Evolutionary conservation across 2,113 vertebrate species (phyloP), one percentile per base, ranked within the genome.

Genomic region (Carassius auratus): DNA sequence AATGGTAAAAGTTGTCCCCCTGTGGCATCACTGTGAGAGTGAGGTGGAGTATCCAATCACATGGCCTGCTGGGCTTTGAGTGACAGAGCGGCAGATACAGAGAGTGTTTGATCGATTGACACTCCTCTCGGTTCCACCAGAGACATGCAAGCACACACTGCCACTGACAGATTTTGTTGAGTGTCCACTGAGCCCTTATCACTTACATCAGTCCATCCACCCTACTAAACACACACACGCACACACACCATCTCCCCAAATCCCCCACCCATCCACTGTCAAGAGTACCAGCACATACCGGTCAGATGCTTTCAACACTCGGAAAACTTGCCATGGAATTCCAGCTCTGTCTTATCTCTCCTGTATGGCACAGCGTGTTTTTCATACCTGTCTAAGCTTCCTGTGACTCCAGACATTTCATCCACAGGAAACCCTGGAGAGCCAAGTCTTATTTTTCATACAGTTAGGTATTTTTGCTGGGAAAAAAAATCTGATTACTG

Each of bases 241-340:
- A 48, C 30, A 62, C 73, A 80, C 59, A 17, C 4, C 14, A 13
- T 33, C 59, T 50, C 45, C 30, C 23, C 45, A 81, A 69, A 66
- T 55, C n/a, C 33, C 36, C 33, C 17, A 74, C 64, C 76, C 36
- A 50, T 55, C 52, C 84, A 36, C 74, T 62, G 90, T 93, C 90
- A 90, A 91, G 86, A 92, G 89, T 89, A 90, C 92, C 93, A 92
- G 94, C 93, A 94, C 92, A 92, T 92, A 87, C 88, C 92, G 94
- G 91, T 93, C 91, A 92, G 90, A 91, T 93, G 91, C 93, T 94
- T 93, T 95, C 93, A 93, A 90, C 93, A n/a, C 93, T 87, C 87
- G 89, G 88, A 91, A 93, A 92, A 90, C 84, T 88, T 90, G 85
- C 89, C 88, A 79, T 84, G 87, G 92, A 93, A 92, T 92, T 81